Evolutionary conservation across 2,113 vertebrate genomes (phyloP), one percentile per base, ranked within the genome.

Genomic region (Hippopotamus amphibius): DNA sequence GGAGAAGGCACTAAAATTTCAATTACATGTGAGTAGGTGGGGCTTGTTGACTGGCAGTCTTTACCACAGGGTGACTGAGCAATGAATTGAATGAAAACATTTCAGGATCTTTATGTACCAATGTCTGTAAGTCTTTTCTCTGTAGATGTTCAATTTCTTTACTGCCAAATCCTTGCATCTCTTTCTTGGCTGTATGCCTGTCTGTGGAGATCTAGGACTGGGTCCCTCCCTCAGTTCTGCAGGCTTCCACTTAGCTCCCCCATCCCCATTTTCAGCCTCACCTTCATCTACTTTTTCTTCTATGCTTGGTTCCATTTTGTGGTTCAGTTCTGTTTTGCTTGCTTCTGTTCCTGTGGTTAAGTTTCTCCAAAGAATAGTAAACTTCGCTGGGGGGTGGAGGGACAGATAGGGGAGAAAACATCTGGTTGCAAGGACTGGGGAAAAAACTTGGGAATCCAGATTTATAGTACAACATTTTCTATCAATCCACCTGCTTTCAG

Each of bases 291-390:
- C 28, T 80, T 48, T 53, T 53, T 66, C 57, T 79, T 26, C 50
- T 93, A 30, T 33, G 17, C 48, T 53, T 77, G 43, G 17, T 55
- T 84, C 65, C 53, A 21, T 66, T 93, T 76, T 65, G 19, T 68
- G 65, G 24, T 43, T 85, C 55, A 33, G 11, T 85, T 90, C 87
- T 81, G 21, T 22, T 43, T 30, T 57, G n/a, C 61, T 81, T 92
- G 21, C 5, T 80, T 87, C 33, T 90, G 14, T 6, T 19, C 53
- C 33, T 76, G 2, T 72, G 50, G 48, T 95, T 68, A 83, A 79
- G 48, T 80, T 96, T 90, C 21, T 80, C 26, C 71, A 72, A 87
- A 81, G 41, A 93, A 71, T 79, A 37, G 37, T 37, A 86, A 79
- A 61, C 14, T 24, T 57, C 37, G 37, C 37, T 37, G 37, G 37